Base-by-base conservation (phyloP, 1,140 invertebrate genomes). In the Ceratosolen solmsi region DNA sequence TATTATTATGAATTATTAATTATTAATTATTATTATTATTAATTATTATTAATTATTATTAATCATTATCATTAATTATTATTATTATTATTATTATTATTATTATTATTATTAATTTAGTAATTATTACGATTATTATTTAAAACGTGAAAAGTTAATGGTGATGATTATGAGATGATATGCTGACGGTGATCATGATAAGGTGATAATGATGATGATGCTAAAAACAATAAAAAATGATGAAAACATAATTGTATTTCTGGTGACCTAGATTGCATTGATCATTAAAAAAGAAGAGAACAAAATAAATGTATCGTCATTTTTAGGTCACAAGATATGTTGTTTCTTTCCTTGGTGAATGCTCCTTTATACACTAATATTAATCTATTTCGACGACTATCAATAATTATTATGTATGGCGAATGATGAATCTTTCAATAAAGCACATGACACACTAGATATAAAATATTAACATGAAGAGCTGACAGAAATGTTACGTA, bases 271-370 rank as follows among this genome's bases (percentile, higher is more conserved):
- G 88, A 90, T 90, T 87, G 87, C 87, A 91, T 90, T 91, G 87
- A 91, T 90, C 87, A 91, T 89, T 84, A 73, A 84, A 86, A 83
- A 82, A 85, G 92, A 92, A 92, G 87, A 90, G 90, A 87, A 87
- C 85, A 87, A 90, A 94, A 94, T 94, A 94, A 94, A 94, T 94
- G 93, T 94, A 94, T 94, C 93, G 93, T 94, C 93, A 94, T 94
- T 94, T 94, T 94, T 94, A 94, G 93, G 93, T 94, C 93, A 94
- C 89, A 93, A 88, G 84, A 85, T 85, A 84, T 86, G 86, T 85
- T 86, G 84, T 86, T 87, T 84, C 84, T 87, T 87, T 87, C 85
- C 85, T 87, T 86, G 84, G 83, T 80, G 84, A 87, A 85, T 83
- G 71, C 84, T 87, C 84, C 85, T 87, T 85, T 85, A 86, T 86